Base-by-base conservation (phyloP, 1,140 invertebrate genomes). In the Trissolcus basalis region DNA sequence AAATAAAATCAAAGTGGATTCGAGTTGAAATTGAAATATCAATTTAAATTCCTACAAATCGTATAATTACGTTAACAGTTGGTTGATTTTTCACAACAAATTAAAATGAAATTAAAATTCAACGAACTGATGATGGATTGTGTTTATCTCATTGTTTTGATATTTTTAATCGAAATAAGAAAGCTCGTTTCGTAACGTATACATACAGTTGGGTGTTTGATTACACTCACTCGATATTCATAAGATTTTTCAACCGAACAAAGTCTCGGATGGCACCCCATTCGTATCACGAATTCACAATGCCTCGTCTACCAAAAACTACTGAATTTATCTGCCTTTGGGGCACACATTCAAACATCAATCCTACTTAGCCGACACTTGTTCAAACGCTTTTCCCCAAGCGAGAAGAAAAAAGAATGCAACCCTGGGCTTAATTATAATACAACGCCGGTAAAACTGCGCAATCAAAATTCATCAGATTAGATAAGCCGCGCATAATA, bases 401-500 rank as follows among this genome's bases (percentile, higher is more conserved):
- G 7, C 10, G 15, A 39, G 16, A 56, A 63, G 19, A 3, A 27
- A 27, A 27, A 27, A 27, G 6, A 63, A 69, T 39, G 13, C 48
- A 35, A 13, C 39, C n/a, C 32, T 41, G n/a, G n/a, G 14, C 65
- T 59, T 59, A 39, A 68, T 59, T 68, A 59, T 39, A 39, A 50
- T 53, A 55, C 51, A 39, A 58, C 50, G 58, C 14, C 19, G 19
- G 19, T 27, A 54, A 59, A 53, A 55, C 44, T 61, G 33, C 6
- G 14, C 35, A 60, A 69, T 60, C 48, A 47, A 70, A 54, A 71
- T 71, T 72, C 48, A 65, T 67, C 48, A 60, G 70, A 65, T 73
- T 73, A 74, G 70, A 74, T 67, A 67, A 67, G 0, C 45, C 13
- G 14, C 19, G 61, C 70, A 60, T 61, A 61, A 67, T 56, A 61